These are phyloP conservation scores for Oligia latruncula DNA, from an alignment of 2,888 invertebrate genomes.

Conservation along the genomic window DNA sequence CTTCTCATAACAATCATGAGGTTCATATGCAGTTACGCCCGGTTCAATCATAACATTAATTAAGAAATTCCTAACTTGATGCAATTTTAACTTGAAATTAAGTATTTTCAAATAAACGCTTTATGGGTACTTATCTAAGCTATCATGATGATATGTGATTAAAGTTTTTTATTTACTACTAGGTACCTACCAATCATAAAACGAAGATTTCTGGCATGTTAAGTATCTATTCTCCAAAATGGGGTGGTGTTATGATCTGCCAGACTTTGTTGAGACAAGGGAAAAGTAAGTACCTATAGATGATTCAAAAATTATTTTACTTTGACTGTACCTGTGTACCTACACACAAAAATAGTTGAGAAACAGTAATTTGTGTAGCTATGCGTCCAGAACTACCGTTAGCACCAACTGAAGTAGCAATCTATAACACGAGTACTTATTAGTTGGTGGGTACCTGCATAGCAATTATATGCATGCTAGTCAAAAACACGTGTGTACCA, in stretches of 20 bases:
- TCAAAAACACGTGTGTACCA: constrained; percentile 72
- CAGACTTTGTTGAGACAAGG: neutral
- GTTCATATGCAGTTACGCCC: constrained; percentile 15
- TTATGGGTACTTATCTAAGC: constrained; percentile 6
- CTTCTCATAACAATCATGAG: constrained; percentile 10
- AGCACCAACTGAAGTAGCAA: constrained; percentile 62
- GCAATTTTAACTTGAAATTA: constrained; percentile 8
- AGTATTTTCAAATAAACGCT: neutral
- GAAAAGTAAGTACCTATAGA: neutral
- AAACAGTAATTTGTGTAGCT: constrained; percentile 63
- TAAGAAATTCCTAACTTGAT: constrained; percentile 42
- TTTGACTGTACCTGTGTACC: constrained; percentile 31
- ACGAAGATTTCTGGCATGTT: neutral
- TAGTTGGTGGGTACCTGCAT: constrained; percentile 61
- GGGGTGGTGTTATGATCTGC: neutral
- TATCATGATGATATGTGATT: neutral
- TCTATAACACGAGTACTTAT: constrained; percentile 63
- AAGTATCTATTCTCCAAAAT: constrained; percentile 4
- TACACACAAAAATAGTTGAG: constrained; percentile 52
- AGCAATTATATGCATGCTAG: constrained; percentile 68
- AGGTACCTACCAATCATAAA: neutral
- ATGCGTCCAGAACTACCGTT: constrained; percentile 64
- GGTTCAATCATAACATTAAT: constrained; percentile 38
- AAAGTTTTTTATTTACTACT: constrained; percentile 11
- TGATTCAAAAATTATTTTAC: constrained; percentile 24